These are phyloP conservation scores for Phortica okadai DNA, from an alignment of 2,888 invertebrate species.

Conservation along the genomic window DNA sequence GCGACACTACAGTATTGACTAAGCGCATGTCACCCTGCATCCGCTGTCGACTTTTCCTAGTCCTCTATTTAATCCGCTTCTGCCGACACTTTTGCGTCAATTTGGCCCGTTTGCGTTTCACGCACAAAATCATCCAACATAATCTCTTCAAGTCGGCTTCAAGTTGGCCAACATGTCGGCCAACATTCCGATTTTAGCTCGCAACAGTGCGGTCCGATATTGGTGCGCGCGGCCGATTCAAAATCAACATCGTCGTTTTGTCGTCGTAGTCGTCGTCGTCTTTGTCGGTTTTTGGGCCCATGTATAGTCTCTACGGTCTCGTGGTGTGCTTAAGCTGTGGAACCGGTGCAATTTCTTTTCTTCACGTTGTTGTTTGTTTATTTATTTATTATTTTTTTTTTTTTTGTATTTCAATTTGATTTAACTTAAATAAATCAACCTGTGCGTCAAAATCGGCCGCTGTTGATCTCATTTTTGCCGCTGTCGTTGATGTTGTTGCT, in stretches of 20 bases:
- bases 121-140: too few relatives aligned
- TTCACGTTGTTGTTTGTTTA: not conserved
- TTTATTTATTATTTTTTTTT: not conserved
- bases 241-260: not conserved
- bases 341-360: slow-evolving; percentile 34
- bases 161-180: slow-evolving; percentile 65
- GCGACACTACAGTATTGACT: too few relatives aligned
- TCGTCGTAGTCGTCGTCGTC: not conserved
- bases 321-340: slow-evolving; percentile 28
- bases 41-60: too few relatives aligned
- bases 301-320: slow-evolving; percentile 4
- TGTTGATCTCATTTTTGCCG: slow-evolving; percentile 18
- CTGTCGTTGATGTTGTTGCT: not conserved
- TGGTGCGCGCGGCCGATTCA: slow-evolving; percentile 22
- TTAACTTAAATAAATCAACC: slow-evolving; percentile 33
- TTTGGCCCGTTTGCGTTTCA: too few relatives aligned
- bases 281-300: slow-evolving; percentile 4
- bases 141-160: slow-evolving; percentile 40
- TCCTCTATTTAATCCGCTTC: too few relatives aligned
- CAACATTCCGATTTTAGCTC: slow-evolving; percentile 67
- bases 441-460: slow-evolving; percentile 24
- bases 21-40: too few relatives aligned
- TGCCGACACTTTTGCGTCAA: too few relatives aligned
- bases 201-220: slow-evolving; percentile 61
- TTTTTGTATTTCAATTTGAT: slow-evolving; percentile 16